Conservation (phyloP, 2,113 vertebrate species). For the Columbina picui region DNA sequence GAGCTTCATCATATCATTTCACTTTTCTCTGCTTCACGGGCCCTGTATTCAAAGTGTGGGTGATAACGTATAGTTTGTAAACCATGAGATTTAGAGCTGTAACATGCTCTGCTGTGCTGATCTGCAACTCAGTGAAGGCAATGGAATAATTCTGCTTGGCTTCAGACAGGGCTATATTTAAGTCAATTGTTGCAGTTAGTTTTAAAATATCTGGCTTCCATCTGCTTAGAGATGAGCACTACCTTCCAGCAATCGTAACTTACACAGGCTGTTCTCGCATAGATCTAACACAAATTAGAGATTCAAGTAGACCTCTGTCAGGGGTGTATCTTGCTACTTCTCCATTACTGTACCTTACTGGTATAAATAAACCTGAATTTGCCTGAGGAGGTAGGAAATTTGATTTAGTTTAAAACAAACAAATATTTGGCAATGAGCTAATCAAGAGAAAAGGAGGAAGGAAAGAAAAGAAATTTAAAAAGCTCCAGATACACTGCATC, state of each 20-base stretch:
- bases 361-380: conserved; percentile 15
- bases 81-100: neutral
- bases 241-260: neutral
- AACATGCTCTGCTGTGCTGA: neutral
- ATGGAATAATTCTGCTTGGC: conserved; percentile 10
- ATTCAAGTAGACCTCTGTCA: conserved; percentile 15
- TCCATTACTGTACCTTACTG: conserved; percentile 4
- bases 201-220: conserved; percentile 45
- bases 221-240: neutral
- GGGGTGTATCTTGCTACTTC: neutral
- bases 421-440: conserved; percentile 13
- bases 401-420: conserved; percentile 20
- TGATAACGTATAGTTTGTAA: neutral
- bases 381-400: conserved; percentile 10
- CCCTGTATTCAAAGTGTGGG: neutral
- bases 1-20: neutral
- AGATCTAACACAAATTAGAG: conserved; percentile 1
- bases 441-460: neutral
- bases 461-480: neutral
- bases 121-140: neutral
- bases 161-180: conserved; percentile 41
- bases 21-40: neutral
- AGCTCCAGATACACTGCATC: neutral
- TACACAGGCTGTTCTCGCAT: neutral
- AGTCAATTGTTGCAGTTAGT: conserved; percentile 38